A percentile compares a stretch with the other conserved stretches of the same genome.
Evolutionary conservation across 2,888 invertebrate species (phyloP).

Genomic region (Scaptomyza flava): DNA sequence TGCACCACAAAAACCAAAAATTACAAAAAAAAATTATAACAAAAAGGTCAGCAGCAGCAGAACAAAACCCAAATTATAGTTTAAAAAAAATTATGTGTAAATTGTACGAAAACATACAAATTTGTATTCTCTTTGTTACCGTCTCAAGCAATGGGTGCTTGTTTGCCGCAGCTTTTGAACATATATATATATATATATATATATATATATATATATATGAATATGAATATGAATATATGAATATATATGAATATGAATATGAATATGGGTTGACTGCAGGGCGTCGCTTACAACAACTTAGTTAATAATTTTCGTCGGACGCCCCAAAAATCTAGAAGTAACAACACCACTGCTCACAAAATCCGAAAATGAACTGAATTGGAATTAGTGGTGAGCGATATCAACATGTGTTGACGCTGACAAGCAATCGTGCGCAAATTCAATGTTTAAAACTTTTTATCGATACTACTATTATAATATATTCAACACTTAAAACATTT

Average conservation of each 20-base stretch:
- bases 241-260: too few relatives aligned
- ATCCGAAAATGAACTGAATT: constrained; percentile 56
- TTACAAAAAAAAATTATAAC: constrained; percentile 16
- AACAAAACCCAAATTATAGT: constrained; percentile 23
- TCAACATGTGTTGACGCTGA: constrained; percentile 15
- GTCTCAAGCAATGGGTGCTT: constrained; percentile 27
- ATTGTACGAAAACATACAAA: constrained; percentile 45
- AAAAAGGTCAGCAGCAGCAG: constrained; percentile 17
- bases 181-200: too few relatives aligned
- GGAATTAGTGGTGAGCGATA: constrained; percentile 35
- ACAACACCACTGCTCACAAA: constrained; percentile 54
- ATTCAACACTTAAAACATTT: too few relatives aligned
- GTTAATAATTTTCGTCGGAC: constrained; percentile 42
- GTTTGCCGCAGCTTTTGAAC: constrained; percentile 29
- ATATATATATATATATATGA: too few relatives aligned
- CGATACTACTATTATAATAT: constrained; percentile 9
- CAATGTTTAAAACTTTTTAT: constrained; percentile 5
- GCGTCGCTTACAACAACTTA: constrained; percentile 43
- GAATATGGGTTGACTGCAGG: constrained; percentile 33
- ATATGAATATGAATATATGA: too few relatives aligned
- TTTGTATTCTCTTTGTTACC: constrained; percentile 63
- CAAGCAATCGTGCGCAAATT: background rate
- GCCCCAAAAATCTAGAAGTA: constrained; percentile 27
- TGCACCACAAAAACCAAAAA: constrained; percentile 26
- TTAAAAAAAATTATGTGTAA: constrained; percentile 25